These are phyloP conservation scores for Sander lucioperca DNA, from an alignment of 2,113 vertebrate species.

Conservation along the genomic window DNA sequence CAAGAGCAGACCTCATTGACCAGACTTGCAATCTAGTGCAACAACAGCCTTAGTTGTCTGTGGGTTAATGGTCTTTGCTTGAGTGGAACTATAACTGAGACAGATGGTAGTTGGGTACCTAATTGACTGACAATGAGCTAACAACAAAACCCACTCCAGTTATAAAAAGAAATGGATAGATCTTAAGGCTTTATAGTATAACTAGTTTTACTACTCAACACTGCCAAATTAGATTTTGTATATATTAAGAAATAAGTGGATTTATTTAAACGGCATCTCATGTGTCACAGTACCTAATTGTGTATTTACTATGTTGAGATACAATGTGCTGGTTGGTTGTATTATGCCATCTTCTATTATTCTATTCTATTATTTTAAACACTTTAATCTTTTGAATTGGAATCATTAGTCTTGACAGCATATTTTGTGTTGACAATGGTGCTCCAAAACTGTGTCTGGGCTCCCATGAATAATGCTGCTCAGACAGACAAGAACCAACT, in stretches of 20 bases:
- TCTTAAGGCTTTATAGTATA: constrained; percentile 28
- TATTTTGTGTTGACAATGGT: constrained; percentile 52
- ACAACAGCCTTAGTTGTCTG: constrained; percentile 62
- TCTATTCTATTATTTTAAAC: constrained; percentile 55
- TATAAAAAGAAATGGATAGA: constrained; percentile 41
- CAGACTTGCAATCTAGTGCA: constrained; percentile 69
- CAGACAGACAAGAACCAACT: constrained; percentile 63
- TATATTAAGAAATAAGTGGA: constrained; percentile 18
- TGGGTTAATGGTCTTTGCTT: constrained; percentile 76
- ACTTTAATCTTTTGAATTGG: constrained; percentile 49
- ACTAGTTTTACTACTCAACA: constrained; percentile 44
- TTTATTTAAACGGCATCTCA: constrained; percentile 19
- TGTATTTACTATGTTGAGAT: constrained; percentile 32
- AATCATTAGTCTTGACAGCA: constrained; percentile 52
- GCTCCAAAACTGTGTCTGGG: constrained; percentile 36
- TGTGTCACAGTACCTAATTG: constrained; percentile 28
- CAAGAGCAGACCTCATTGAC: constrained; percentile 76
- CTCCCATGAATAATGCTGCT: constrained; percentile 65
- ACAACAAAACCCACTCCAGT: constrained; percentile 59
- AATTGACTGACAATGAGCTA: constrained; percentile 70
- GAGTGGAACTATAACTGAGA: constrained; percentile 69
- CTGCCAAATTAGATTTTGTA: constrained; percentile 41
- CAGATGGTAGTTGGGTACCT: constrained; percentile 71
- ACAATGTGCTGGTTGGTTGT: constrained; percentile 36
- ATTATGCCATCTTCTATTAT: constrained; percentile 51